These are phyloP conservation scores for Hypena proboscidalis DNA, from an alignment of 2,888 invertebrate species.

Conservation along the genomic window DNA sequence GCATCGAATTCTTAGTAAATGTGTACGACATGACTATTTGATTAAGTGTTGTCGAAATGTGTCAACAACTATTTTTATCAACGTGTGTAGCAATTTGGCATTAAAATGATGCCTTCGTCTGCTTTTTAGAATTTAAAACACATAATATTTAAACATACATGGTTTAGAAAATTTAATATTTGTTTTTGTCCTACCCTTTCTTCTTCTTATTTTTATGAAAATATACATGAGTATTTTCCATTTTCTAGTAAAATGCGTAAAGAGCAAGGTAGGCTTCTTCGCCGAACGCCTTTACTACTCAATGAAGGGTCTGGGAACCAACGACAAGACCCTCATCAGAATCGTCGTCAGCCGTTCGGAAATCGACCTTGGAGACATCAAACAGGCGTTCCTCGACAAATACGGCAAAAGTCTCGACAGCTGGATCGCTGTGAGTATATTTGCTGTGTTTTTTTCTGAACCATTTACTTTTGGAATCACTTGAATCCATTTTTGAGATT, in stretches of 20 bases:
- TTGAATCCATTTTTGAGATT: slow-evolving; percentile 15
- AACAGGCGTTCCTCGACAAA: slow-evolving; percentile 93
- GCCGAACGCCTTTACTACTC: slow-evolving; percentile 95
- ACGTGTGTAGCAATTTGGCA: too few species aligned
- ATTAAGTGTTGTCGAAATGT: too few species aligned
- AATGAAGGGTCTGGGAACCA: slow-evolving; percentile 96
- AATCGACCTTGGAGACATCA: slow-evolving; percentile 97
- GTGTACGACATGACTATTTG: too few species aligned
- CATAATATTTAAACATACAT: neutral
- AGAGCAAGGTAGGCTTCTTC: slow-evolving; percentile 96
- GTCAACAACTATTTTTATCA: too few species aligned
- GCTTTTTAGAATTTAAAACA: too few species aligned
- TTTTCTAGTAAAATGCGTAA: slow-evolving; percentile 93
- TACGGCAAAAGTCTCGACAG: slow-evolving; percentile 93
- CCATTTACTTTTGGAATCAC: slow-evolving; percentile 26
- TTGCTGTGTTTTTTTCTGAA: slow-evolving; percentile 10
- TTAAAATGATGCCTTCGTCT: too few species aligned
- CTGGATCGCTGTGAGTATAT: slow-evolving; percentile 92
- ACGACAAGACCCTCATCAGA: slow-evolving; percentile 96
- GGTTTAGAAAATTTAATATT: neutral
- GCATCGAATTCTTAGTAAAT: too few species aligned
- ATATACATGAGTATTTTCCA: too few species aligned
- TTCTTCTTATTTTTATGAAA: neutral
- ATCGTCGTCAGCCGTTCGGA: slow-evolving; percentile 96
- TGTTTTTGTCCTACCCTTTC: neutral